Percentiles rank a stretch among this genome's conserved stretches.
Evolutionary conservation across 2,888 invertebrate species (phyloP).

Genomic region (Drosophila infuscata): DNA sequence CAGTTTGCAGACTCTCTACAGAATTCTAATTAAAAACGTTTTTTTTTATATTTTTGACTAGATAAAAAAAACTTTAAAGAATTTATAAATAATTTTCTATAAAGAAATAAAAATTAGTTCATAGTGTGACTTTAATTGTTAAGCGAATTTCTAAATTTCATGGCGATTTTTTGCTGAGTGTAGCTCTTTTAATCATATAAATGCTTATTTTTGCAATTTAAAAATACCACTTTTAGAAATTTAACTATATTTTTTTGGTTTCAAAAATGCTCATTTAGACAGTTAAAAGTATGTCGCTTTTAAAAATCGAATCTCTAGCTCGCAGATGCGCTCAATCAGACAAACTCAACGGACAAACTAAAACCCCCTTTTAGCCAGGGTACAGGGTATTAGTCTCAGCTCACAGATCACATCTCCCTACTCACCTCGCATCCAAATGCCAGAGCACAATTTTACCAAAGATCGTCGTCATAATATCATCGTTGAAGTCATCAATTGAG

Average conservation of each 20-base stretch:
- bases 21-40: no score
- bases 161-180: no score
- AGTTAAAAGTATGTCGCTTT: not conserved
- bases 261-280: not conserved
- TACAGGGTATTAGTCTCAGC: not conserved
- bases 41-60: no score
- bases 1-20: no score
- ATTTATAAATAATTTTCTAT: no score
- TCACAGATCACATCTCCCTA: not conserved
- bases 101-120: no score
- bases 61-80: no score
- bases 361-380: not conserved
- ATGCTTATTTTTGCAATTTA: no score
- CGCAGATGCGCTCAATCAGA: not conserved
- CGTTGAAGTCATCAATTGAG: conserved; percentile 95
- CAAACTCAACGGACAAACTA: not conserved
- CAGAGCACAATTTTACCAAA: conserved; percentile 96
- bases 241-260: not conserved
- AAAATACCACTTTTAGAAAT: not conserved
- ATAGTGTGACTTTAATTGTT: no score
- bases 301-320: no score
- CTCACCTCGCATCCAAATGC: conserved; percentile 96
- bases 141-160: no score
- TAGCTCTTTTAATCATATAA: no score
- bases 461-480: conserved; percentile 92